These are phyloP conservation scores for Spatula versicolor DNA, from an alignment of 2,797 vertebrate genomes.

Conservation along the genomic window DNA sequence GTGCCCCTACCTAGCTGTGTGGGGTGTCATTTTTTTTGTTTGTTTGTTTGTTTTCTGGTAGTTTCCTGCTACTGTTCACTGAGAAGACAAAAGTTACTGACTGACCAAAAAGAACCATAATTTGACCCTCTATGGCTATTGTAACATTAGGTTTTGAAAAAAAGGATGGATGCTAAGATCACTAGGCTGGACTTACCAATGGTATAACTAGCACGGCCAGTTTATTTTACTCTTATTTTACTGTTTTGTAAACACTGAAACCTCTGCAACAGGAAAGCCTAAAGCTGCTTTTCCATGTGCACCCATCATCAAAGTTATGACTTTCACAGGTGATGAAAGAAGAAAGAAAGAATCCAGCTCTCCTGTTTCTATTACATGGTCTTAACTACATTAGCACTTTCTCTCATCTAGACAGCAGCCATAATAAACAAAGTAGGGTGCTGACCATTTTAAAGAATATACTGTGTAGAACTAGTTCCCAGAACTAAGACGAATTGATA, in stretches of 20 bases:
- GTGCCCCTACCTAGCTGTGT: accelerated
- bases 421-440: background rate
- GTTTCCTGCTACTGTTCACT: background rate
- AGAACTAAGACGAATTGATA: background rate
- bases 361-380: background rate
- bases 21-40: background rate
- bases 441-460: background rate
- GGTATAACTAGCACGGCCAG: background rate
- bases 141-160: background rate
- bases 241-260: background rate
- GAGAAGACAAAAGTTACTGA: background rate
- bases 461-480: background rate
- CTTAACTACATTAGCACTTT: background rate
- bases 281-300: background rate
- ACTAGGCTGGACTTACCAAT: background rate
- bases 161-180: background rate
- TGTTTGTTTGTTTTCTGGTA: background rate
- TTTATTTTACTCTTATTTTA: background rate
- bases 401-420: background rate
- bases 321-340: background rate
- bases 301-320: background rate
- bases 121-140: background rate
- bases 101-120: background rate
- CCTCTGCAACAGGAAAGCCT: background rate
- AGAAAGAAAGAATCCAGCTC: background rate